Evolutionary conservation across 2,113 vertebrate species (phyloP), one percentile per base, ranked within the genome.

Genomic region (Ochotona curzoniae): DNA sequence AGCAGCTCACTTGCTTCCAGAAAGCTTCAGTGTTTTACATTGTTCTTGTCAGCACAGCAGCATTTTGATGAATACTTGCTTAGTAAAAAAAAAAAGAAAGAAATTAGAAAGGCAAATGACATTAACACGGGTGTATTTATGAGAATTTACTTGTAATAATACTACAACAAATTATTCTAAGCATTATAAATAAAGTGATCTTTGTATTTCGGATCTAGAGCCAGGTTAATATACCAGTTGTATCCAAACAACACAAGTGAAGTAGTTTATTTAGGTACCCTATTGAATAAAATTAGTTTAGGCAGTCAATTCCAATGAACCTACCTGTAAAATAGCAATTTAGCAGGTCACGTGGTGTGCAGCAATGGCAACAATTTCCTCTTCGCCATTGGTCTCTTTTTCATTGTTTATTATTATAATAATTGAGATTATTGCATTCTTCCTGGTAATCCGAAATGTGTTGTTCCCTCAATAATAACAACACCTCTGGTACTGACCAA

Each of bases 1-100:
- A 71, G 32, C 60, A 83, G 32, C 47, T n/a, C 78, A 6, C 61
- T 93, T 73, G 86, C 18, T 83, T 75, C 38, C 74, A 25, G n/a
- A 89, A 91, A 8, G 23, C 28, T 28, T 83, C 20, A 63, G 9
- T 44, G 13, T 32, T 67, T 54, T 54, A 32, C 47, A 11, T 8
- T 64, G 10, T 87, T 93, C 35, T n/a, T 85, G 12, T 83, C 71
- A 87, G 32, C 47, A 87, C 2, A 81, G 7, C 18, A 91, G 28
- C 44, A 44, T 76, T 82, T 87, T 66, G 35, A 82, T 70, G 15
- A 61, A 66, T 71, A 71, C 2, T 4, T 64, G 0, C 20, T 83
- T 23, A 83, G 54, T 79, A 88, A 61, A 89, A 86, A 79, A 80
- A 83, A 61, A 75, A 85, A 61, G 88, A 86, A 79, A 80, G 25